These are phyloP conservation scores for Halyomorpha halys DNA, from an alignment of 1,140 invertebrate species.

Conservation along the genomic window DNA sequence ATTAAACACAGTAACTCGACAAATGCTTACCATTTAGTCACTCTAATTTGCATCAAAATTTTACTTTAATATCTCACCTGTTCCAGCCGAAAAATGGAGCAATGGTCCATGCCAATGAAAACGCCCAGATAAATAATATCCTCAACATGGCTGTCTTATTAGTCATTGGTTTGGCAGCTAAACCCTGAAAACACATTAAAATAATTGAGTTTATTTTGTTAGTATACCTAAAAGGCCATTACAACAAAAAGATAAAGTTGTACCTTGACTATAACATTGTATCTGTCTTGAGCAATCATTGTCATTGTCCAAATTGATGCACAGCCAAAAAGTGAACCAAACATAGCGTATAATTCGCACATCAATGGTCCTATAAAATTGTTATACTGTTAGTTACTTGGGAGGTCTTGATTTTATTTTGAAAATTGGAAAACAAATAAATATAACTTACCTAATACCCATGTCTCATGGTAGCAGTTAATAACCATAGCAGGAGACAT, in stretches of 20 bases:
- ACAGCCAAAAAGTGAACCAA: conserved; percentile 68
- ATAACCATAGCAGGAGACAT: conserved; percentile 77
- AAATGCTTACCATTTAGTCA: too few relatives aligned
- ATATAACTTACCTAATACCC: conserved; percentile 54
- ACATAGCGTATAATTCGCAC: conserved; percentile 69
- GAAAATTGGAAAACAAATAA: neutral
- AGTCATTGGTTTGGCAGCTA: conserved; percentile 58
- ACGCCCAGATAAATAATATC: conserved; percentile 58
- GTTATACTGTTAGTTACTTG: too few relatives aligned
- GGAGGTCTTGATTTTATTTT: too few relatives aligned
- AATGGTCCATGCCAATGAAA: conserved; percentile 54
- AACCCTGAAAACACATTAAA: conserved; percentile 39
- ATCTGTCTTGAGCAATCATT: conserved; percentile 68
- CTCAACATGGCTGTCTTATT: conserved; percentile 53
- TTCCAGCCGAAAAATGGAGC: conserved; percentile 70
- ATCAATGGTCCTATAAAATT: conserved; percentile 50
- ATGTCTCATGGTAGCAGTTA: conserved; percentile 78
- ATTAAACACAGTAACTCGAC: too few relatives aligned
- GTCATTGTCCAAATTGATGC: conserved; percentile 75
- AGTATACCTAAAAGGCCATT: neutral
- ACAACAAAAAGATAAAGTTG: too few relatives aligned
- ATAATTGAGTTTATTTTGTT: neutral
- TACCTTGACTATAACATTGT: conserved; percentile 71
- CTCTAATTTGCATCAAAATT: neutral
- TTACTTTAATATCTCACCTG: conserved; percentile 43